phyloP scores from a whole-genome alignment of 1,140 invertebrate species.

The Trichomalopsis sarcophagae region DNA sequence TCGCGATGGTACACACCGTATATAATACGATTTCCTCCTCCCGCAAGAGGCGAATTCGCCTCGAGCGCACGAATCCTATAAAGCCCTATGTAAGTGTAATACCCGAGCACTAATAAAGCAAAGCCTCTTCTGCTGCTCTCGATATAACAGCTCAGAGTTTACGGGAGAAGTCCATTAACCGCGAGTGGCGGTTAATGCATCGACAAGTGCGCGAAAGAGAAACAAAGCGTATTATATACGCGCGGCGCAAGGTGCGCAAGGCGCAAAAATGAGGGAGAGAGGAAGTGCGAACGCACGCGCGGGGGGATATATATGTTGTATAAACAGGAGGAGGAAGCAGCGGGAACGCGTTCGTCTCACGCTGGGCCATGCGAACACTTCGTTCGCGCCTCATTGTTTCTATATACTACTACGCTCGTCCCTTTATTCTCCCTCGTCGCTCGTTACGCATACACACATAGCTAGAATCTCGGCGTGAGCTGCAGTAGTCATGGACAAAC shows the following conservation, averaged over 20 bases:
- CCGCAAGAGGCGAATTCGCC: background rate
- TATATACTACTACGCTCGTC: background rate
- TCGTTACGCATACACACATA: background rate
- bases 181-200: background rate
- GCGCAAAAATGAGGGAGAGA: background rate
- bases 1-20: background rate
- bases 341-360: conserved; percentile 4
- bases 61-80: background rate
- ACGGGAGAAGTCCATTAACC: background rate
- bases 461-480: no score
- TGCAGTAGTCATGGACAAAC: background rate
- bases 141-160: no score
- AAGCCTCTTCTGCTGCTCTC: no score
- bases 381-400: conserved; percentile 28
- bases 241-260: no score
- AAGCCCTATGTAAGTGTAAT: background rate
- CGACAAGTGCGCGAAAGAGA: background rate
- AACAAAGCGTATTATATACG: background rate
- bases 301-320: background rate
- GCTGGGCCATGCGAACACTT: conserved; percentile 22
- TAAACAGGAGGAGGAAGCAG: background rate
- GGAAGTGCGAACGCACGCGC: background rate
- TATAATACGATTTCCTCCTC: background rate
- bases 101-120: background rate
- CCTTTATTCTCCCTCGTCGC: background rate